Evolutionary conservation across 2,888 invertebrate genomes (phyloP), one percentile per base, ranked within the genome.

Genomic region (Pheosia tremula): DNA sequence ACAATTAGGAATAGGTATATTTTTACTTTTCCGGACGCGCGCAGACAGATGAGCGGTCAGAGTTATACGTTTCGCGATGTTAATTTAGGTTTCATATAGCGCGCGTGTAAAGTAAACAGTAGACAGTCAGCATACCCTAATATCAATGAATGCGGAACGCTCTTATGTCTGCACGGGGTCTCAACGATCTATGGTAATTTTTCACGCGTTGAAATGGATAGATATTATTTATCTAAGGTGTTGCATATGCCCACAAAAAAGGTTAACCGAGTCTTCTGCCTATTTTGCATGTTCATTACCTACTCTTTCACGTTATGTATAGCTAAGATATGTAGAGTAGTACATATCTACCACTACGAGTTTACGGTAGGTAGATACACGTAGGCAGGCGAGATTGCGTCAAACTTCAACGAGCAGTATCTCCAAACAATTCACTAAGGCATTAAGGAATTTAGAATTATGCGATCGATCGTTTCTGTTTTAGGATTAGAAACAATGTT

Each of bases 341-440:
- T 24, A 24, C 24, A 24, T 58, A 63, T 13, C 49, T 62, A 64
- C 70, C 61, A 59, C 59, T 61, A 60, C 54, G 57, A 45, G 60
- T 59, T 58, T 24, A 24, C 24, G 24, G 60, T 60, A 65, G 62
- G 60, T 67, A 74, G 72, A 70, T 24, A 37, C 63, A 78, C 65
- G 80, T 72, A 79, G 79, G 74, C 74, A 78, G 65, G 71, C 68
- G 24, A 24, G 24, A 24, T 80, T 86, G 80, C 89, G 88, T 90
- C 88, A 88, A 87, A 80, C 80, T 75, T 79, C 77, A 81, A 80
- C 76, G 54, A 76, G 78, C 81, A 85, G 82, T 86, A 24, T 24
- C 24, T 24, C 83, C 89, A 90, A 90, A 90, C 89, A 90, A 89
- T 88, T 80, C 81, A 80, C 80, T 85, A 87, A 87, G 87, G 87